Evolutionary conservation across 1,140 invertebrate species (phyloP).

Genomic region (Harlomillsia oculata): DNA sequence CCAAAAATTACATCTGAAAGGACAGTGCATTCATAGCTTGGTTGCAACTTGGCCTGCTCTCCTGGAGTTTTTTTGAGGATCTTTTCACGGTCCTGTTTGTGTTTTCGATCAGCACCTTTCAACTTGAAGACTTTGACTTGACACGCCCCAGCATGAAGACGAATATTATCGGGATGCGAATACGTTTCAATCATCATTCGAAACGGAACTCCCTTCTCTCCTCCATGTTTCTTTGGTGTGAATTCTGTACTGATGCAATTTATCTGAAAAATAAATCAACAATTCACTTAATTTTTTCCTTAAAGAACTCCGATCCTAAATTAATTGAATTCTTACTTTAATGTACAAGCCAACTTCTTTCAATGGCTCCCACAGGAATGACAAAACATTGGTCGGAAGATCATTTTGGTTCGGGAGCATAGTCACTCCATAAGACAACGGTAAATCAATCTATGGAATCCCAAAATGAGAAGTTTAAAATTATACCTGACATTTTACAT

Average conservation of each 20-base stretch:
- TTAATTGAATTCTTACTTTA: constrained; percentile 51
- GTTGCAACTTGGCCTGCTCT: constrained; percentile 90
- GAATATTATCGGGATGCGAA: constrained; percentile 46
- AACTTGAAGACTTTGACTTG: constrained; percentile 51
- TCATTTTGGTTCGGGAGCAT: constrained; percentile 63
- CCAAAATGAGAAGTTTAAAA: constrained; percentile 22
- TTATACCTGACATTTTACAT: no score
- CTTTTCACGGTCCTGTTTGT: constrained; percentile 94
- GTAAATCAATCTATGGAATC: constrained; percentile 63
- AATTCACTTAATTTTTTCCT: background rate
- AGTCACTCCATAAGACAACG: constrained; percentile 81
- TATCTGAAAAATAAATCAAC: constrained; percentile 45
- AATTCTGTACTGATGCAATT: constrained; percentile 97
- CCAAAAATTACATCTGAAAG: constrained; percentile 76
- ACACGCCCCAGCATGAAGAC: constrained; percentile 83
- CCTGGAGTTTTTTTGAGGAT: constrained; percentile 71
- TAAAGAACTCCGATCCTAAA: background rate
- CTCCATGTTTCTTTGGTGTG: constrained; percentile 94
- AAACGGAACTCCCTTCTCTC: constrained; percentile 95
- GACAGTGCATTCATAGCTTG: constrained; percentile 89
- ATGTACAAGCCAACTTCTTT: constrained; percentile 91
- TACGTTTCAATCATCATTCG: constrained; percentile 85
- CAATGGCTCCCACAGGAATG: constrained; percentile 90
- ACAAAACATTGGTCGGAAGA: constrained; percentile 63
- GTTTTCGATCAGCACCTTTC: constrained; percentile 93